Evolutionary conservation across 1,140 invertebrate genomes (phyloP), one percentile per base, ranked within the genome.

Genomic region (Bactericera cockerelli): DNA sequence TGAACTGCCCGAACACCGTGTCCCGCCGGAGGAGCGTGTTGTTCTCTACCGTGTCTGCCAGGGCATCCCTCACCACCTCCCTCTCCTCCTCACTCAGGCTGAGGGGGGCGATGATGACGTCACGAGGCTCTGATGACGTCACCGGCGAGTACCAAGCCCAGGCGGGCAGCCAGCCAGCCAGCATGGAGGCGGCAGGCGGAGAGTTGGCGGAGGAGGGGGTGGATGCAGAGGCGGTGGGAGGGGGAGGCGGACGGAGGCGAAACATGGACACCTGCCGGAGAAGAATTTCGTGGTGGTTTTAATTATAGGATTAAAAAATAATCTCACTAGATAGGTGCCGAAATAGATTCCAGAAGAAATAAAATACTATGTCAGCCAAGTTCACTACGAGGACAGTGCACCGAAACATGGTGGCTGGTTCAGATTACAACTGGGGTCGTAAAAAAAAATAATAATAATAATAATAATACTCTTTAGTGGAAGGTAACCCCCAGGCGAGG

Each of bases 131-230:
- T n/a, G n/a, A n/a, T n/a, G n/a, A n/a, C n/a, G n/a, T n/a, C n/a
- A n/a, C n/a, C n/a, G n/a, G n/a, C 68, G 77, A 74, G 65, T 84
- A 82, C 82, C 83, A 86, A 1, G 83, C 86, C 79, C 83, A 85
- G 87, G 88, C 92, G 2, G 89, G 89, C 72, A 93, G 92, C 86
- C 88, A 91, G 60, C 84, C 81, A 10, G 88, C 81, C 1, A 94
- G 72, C 70, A 91, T 81, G 38, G 81, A 82, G 39, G 81, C 76
- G 0, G 83, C 82, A 61, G 28, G 28, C 3, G 71, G 70, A 4
- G 69, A 61, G 21, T 28, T 22, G 16, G 16, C 53, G 28, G 59
- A 19, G n/a, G 26, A 24, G 13, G 58, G 69, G 61, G 21, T n/a
- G n/a, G n/a, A 4, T 14, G 33, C 26, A 21, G 16, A 36, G 28